Conservation (phyloP, 2,888 invertebrate species). For the Mimumesa dahlbomi region DNA sequence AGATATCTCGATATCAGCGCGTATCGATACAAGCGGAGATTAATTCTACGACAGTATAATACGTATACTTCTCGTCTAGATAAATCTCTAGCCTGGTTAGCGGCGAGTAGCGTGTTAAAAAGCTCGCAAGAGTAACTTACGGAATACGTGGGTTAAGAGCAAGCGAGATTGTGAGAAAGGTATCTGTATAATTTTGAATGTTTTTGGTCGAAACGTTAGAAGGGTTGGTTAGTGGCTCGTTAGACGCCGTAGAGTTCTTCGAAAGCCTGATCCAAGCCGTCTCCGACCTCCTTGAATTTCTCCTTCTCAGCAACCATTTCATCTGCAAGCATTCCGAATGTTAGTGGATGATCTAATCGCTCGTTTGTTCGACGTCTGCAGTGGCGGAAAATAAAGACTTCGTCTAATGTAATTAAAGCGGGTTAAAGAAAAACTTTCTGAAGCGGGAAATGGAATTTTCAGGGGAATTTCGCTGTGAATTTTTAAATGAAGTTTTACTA, state of each 20-base stretch:
- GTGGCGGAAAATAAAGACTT: too few species aligned
- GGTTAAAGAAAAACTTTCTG: too few species aligned
- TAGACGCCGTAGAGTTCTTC: slow-evolving; percentile 85
- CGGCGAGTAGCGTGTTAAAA: slow-evolving; percentile 57
- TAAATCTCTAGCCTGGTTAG: background rate
- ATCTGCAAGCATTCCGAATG: slow-evolving; percentile 84
- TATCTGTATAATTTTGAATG: slow-evolving; percentile 41
- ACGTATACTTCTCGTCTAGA: background rate
- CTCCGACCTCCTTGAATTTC: slow-evolving; percentile 94
- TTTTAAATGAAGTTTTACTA: too few species aligned
- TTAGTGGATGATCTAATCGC: too few species aligned
- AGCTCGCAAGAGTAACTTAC: slow-evolving; percentile 70
- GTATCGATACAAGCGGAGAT: too few species aligned
- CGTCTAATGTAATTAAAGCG: too few species aligned
- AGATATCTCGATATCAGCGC: too few species aligned
- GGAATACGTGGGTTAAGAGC: slow-evolving; percentile 70
- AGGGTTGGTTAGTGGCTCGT: slow-evolving; percentile 59
- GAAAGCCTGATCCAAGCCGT: slow-evolving; percentile 96
- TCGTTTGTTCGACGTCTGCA: too few species aligned
- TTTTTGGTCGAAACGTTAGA: slow-evolving; percentile 68
- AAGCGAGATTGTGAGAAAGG: slow-evolving; percentile 73
- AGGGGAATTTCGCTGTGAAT: too few species aligned
- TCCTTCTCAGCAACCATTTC: slow-evolving; percentile 93
- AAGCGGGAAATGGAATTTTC: too few species aligned
- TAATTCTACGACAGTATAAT: background rate